Base-by-base conservation (phyloP, 30 jellyfish, hydroid and myxozoan genomes). In the Rhopilema esculentum region DNA sequence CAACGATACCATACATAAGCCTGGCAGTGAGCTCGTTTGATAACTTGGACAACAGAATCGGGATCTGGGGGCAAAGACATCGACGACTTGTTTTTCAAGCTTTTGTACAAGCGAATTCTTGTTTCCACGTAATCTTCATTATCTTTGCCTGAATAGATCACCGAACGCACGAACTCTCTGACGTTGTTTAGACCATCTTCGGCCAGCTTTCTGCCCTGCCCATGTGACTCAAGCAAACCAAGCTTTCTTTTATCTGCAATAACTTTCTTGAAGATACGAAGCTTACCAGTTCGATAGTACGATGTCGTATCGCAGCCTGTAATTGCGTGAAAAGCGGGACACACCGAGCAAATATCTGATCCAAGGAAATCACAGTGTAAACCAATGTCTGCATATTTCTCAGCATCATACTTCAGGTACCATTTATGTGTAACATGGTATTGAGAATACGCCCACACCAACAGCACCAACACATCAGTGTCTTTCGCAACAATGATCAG, bases 371-470 rank as follows among this genome's bases (percentile, higher is more conserved):
- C 76, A 28, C 87, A 77, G 66, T 66, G 78, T 21, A 72, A 88
- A 33, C 77, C 82, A 62, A 88, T 51, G 66, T 88, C 96, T 9
- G 96, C 91, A 49, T 88, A 88, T 69, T 88, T 88, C 65, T 61
- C 68, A 15, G 40, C 57, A 30, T 63, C 95, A 61, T 86, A 86
- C 69, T 86, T 86, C 72, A 86, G 33, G 53, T 53, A 86, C 95
- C 95, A 86, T 51, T 76, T 86, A 70, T 86, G 68, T 75, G 62
- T 26, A 0, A 77, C 72, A 51, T 52, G 62, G 61, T 52, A 49
- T 30, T 62, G 64, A 40, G 64, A 69, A 70, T 75, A 71, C 53
- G 83, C 82, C 88, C 82, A 73, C 16, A 62, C 63, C 86, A 83
- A 8, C 27, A 83, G 92, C 40, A 83, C 74, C 19, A 69, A 70